Conservation (phyloP, 2,888 invertebrate species). For the Dryadula phaetusa region DNA sequence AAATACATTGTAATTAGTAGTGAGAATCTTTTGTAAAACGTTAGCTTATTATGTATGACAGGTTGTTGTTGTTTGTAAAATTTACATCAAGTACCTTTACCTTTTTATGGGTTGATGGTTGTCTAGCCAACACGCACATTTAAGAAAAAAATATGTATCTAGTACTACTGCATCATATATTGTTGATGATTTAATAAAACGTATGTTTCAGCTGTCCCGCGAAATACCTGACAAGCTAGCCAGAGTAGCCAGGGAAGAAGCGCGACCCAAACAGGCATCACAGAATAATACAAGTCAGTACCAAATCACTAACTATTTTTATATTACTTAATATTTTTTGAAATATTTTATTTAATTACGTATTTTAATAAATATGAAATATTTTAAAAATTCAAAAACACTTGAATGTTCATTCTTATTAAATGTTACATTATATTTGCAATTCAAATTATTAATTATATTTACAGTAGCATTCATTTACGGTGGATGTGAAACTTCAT, state of each 20-base stretch:
- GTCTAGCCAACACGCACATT: no score
- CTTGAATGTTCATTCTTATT: no score
- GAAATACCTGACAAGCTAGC: constrained; percentile 62
- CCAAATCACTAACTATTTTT: not conserved
- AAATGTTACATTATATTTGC: no score
- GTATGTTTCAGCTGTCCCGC: constrained; percentile 59
- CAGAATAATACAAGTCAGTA: constrained; percentile 50
- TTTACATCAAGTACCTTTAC: constrained; percentile 18
- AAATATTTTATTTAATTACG: no score
- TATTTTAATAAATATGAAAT: no score
- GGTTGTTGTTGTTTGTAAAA: constrained; percentile 40
- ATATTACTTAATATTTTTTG: not conserved
- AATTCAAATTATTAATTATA: not conserved
- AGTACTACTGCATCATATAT: not conserved
- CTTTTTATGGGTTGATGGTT: constrained; percentile 18
- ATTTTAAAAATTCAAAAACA: no score
- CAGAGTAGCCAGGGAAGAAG: constrained; percentile 67
- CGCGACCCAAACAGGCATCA: constrained; percentile 52
- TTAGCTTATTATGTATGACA: constrained; percentile 52
- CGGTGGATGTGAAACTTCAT: constrained; percentile 76
- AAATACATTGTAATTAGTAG: constrained; percentile 50
- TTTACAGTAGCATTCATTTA: constrained; percentile 45
- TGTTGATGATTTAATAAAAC: not conserved
- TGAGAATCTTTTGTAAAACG: constrained; percentile 43
- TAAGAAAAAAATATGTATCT: not conserved